A percentile compares a stretch with the other conserved stretches of the same genome.
Conservation (phyloP, 2,113 vertebrate species). For the Gracilinanus agilis region DNA sequence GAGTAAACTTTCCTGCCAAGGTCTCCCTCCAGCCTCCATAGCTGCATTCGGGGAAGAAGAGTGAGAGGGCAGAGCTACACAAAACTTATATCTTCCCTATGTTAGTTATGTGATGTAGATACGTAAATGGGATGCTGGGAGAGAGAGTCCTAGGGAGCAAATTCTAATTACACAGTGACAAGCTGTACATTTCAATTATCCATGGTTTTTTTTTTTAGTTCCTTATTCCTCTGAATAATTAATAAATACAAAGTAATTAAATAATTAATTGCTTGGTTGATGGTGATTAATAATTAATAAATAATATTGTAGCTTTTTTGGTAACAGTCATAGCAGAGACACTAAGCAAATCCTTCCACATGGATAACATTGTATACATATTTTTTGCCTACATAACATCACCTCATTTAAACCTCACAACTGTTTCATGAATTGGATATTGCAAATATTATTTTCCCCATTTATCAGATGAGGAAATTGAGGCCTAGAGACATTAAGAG, state of each 20-base stretch:
- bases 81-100: no score
- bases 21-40: no score
- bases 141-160: no score
- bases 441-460: neutral
- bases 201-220: neutral
- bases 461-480: neutral
- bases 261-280: no score
- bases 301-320: neutral
- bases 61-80: no score
- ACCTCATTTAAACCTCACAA: neutral
- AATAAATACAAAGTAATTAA: no score
- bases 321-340: neutral
- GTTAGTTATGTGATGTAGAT: no score
- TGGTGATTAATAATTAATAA: no score
- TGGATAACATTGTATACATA: neutral
- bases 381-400: neutral
- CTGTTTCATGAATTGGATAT: neutral
- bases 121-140: no score
- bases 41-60: no score
- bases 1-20: no score
- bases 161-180: neutral
- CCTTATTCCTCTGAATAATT: neutral
- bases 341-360: neutral
- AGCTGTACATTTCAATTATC: neutral
- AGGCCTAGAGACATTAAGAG: neutral